Percentiles rank a stretch among this genome's conserved stretches.
Conservation (phyloP, 1,140 invertebrate species). For the Pseudomyrmex flavicornis region DNA sequence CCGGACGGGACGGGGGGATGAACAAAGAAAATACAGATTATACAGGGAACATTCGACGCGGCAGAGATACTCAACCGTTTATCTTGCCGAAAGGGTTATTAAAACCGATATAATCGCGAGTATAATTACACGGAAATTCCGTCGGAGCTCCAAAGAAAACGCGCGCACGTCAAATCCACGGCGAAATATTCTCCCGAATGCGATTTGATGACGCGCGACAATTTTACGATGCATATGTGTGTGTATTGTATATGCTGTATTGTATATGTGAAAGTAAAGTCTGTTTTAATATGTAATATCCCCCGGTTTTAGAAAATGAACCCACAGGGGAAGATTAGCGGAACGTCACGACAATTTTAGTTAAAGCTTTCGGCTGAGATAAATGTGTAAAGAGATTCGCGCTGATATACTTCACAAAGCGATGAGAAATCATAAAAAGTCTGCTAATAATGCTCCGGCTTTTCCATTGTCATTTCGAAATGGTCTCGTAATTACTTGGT, state of each 20-base stretch:
- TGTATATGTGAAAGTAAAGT: background rate
- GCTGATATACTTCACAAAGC: slow-evolving; percentile 12
- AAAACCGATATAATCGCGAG: slow-evolving; percentile 64
- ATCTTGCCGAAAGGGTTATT: slow-evolving; percentile 65
- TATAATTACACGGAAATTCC: slow-evolving; percentile 47
- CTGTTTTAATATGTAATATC: slow-evolving; percentile 32
- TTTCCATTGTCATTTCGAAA: background rate
- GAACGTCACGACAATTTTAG: background rate
- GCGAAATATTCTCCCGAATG: background rate
- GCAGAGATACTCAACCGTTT: slow-evolving; percentile 40
- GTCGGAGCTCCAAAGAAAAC: too few species aligned
- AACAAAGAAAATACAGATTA: slow-evolving; percentile 69
- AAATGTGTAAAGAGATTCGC: slow-evolving; percentile 9
- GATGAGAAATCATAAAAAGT: slow-evolving; percentile 25
- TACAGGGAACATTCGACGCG: slow-evolving; percentile 47
- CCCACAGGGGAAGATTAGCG: slow-evolving; percentile 6
- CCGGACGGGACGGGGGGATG: background rate
- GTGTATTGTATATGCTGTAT: background rate
- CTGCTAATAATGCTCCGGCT: background rate
- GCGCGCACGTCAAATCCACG: background rate
- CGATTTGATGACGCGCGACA: slow-evolving; percentile 2
- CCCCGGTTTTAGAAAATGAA: background rate
- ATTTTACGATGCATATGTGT: background rate
- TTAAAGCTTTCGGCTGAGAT: slow-evolving; percentile 22
- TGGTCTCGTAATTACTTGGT: background rate